Conservation (phyloP, 2,113 vertebrate species). For the Psilopogon haemacephalus region DNA sequence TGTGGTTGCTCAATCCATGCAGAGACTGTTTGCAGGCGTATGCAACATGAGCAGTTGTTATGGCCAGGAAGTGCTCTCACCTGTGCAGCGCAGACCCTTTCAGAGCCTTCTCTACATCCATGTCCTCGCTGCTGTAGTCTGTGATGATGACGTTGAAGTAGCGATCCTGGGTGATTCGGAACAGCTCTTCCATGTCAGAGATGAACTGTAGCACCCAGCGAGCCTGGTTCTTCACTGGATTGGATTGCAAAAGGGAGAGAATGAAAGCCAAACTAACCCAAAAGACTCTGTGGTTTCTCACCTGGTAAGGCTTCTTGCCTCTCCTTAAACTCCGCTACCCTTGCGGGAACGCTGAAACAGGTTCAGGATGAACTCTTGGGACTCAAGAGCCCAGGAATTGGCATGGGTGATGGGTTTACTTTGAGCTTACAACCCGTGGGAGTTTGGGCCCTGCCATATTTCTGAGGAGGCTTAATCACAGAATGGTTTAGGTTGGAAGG, state of each 20-base stretch:
- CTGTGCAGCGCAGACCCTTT: conserved; percentile 81
- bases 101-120: conserved; percentile 86
- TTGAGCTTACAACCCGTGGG: too few species aligned
- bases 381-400: too few species aligned
- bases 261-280: conserved; percentile 10
- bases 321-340: not conserved
- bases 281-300: not conserved
- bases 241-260: not conserved
- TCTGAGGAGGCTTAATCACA: not conserved
- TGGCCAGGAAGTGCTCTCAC: conserved; percentile 61
- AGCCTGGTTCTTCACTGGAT: conserved; percentile 95
- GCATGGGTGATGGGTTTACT: too few species aligned
- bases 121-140: conserved; percentile 90
- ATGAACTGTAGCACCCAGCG: conserved; percentile 95
- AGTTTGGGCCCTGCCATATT: not conserved
- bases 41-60: not conserved
- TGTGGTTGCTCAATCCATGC: not conserved
- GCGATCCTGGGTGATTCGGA: conserved; percentile 76
- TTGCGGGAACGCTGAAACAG: not conserved
- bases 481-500: too few species aligned
- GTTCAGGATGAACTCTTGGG: too few species aligned
- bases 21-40: not conserved
- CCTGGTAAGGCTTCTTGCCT: not conserved
- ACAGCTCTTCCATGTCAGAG: conserved; percentile 86
- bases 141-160: conserved; percentile 89